phyloP scores from a whole-genome alignment of 2,797 vertebrate species.

The Rhinatrema bivittatum region DNA sequence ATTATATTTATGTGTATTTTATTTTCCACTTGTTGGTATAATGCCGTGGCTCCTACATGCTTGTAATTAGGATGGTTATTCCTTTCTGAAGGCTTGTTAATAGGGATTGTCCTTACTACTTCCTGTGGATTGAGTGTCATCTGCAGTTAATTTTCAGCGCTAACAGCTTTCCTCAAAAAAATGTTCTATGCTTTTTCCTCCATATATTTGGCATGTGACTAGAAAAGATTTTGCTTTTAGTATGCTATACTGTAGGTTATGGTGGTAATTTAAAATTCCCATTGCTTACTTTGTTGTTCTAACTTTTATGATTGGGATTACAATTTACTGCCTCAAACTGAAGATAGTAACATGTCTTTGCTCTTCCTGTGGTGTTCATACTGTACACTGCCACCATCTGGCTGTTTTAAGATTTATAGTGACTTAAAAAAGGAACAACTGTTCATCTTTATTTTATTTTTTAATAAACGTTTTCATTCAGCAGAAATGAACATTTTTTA shows the following conservation, averaged over 20 bases:
- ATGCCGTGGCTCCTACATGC: no score
- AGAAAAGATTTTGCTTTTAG: background rate
- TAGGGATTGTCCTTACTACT: no score
- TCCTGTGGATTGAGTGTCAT: background rate
- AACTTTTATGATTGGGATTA: no score
- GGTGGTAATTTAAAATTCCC: no score
- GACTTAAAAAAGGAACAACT: background rate
- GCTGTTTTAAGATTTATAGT: background rate
- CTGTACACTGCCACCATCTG: background rate
- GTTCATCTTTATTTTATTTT: background rate
- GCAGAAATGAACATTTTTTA: no score
- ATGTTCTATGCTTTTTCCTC: background rate
- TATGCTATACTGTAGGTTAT: no score
- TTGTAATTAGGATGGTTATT: no score
- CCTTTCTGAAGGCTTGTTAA: no score
- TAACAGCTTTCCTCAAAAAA: background rate
- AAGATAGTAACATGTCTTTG: background rate
- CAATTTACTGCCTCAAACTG: background rate
- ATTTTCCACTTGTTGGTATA: no score
- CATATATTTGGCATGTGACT: fast-evolving
- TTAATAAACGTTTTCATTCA: no score
- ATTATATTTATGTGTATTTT: no score
- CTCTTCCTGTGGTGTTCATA: background rate
- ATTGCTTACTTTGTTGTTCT: no score
- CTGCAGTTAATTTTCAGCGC: background rate